phyloP scores from a whole-genome alignment of 2,797 vertebrate species.

The Pygocentrus nattereri region DNA sequence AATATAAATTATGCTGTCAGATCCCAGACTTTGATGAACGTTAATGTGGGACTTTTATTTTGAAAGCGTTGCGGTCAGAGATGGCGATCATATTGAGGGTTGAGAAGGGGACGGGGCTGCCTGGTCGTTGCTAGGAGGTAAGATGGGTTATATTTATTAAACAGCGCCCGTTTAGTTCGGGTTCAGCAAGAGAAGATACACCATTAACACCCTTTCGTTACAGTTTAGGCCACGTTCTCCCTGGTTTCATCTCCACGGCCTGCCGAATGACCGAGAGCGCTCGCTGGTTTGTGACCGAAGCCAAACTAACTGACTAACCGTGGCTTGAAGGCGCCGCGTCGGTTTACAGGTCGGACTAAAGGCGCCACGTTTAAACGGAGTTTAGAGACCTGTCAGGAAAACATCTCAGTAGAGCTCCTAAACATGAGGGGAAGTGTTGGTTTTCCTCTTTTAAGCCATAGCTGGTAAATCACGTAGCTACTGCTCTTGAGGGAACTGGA shows the following conservation, averaged over 20 bases:
- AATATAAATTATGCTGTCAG: neutral
- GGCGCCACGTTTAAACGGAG: neutral
- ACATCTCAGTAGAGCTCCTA: neutral
- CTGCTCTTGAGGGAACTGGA: too few species aligned
- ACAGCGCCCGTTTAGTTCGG: neutral
- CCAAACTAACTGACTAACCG: neutral
- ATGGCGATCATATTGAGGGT: constrained; percentile 8
- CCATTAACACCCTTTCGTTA: too few species aligned
- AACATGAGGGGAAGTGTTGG: neutral
- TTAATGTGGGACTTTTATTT: constrained; percentile 38
- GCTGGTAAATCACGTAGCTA: neutral
- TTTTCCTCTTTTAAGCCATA: neutral
- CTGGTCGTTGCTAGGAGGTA: constrained; percentile 6
- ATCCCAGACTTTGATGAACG: neutral
- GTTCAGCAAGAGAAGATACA: neutral
- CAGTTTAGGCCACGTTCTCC: neutral
- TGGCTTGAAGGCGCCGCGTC: neutral
- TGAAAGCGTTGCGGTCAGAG: neutral
- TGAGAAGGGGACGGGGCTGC: constrained; percentile 11
- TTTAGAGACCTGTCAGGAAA: neutral
- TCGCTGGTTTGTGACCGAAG: neutral
- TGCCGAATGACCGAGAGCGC: neutral
- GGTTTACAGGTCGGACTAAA: neutral
- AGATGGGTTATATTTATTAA: neutral
- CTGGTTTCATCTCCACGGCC: neutral